Conservation (phyloP, 2,888 invertebrate species). For the Thelaira solivaga region DNA sequence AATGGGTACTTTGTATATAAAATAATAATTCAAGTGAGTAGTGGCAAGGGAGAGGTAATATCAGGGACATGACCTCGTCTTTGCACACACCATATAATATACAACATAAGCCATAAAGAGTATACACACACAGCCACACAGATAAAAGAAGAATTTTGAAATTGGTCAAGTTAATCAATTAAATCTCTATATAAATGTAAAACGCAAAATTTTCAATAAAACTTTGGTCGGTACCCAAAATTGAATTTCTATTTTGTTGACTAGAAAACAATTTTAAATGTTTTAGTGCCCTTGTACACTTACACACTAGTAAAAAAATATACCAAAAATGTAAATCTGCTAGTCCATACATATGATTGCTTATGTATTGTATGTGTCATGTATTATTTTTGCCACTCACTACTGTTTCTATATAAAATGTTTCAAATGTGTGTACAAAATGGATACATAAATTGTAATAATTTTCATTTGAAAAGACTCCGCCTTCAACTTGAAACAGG, state of each 20-base stretch:
- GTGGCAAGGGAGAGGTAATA: background rate
- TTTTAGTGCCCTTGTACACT: too few species aligned
- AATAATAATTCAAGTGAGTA: background rate
- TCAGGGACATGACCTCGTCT: conserved; percentile 31
- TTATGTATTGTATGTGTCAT: background rate
- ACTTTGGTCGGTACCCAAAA: too few species aligned
- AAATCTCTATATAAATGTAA: too few species aligned
- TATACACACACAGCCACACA: background rate
- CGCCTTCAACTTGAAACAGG: conserved; percentile 13
- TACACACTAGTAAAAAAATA: too few species aligned
- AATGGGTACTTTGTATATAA: conserved; percentile 46
- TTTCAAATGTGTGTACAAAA: conserved; percentile 39
- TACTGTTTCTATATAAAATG: conserved; percentile 40
- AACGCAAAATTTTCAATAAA: too few species aligned
- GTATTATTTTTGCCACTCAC: too few species aligned
- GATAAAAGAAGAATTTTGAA: too few species aligned
- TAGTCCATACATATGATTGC: background rate
- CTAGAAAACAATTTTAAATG: too few species aligned
- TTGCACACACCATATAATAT: background rate
- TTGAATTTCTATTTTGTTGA: too few species aligned
- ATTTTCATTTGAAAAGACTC: conserved; percentile 23
- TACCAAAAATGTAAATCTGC: too few species aligned
- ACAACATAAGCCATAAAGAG: too few species aligned
- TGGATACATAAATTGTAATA: conserved; percentile 38
- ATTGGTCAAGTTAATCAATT: too few species aligned